phyloP scores from a whole-genome alignment of 2,113 vertebrate species.

The Tachycineta bicolor region DNA sequence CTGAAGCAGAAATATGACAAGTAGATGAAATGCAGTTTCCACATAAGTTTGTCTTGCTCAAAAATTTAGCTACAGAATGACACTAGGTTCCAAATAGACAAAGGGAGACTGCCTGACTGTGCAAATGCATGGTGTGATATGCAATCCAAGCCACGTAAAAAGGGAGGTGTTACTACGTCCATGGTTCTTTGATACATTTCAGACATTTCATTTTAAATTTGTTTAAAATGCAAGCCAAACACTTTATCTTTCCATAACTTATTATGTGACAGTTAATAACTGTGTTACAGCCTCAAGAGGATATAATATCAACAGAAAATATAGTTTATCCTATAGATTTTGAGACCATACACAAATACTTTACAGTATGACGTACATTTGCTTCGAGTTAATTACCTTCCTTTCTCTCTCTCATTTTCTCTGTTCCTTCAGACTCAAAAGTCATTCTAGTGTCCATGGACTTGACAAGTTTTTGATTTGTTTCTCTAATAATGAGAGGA shows the following conservation, averaged over 20 bases:
- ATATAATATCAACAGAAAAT: not conserved
- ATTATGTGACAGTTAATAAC: not conserved
- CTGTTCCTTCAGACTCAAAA: not conserved
- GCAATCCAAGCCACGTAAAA: not conserved
- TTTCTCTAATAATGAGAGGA: not conserved
- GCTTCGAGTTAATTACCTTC: not conserved
- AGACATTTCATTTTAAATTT: not conserved
- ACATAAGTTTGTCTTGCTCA: not conserved
- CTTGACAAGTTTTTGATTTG: not conserved
- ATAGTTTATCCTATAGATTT: not conserved
- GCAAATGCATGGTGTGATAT: not conserved
- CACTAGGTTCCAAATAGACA: not conserved
- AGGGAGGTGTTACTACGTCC: not conserved
- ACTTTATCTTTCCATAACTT: not conserved
- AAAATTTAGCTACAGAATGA: not conserved
- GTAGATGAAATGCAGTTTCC: conserved; percentile 27
- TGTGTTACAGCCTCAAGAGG: not conserved
- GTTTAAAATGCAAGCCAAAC: not conserved
- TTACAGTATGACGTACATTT: not conserved
- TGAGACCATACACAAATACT: not conserved
- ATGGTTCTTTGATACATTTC: not conserved
- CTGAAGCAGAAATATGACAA: conserved; percentile 38
- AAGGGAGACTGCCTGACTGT: not conserved
- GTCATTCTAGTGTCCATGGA: not conserved
- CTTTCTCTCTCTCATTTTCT: not conserved